Conservation (phyloP, 2,888 invertebrate species). For the Resseliella maxima region DNA sequence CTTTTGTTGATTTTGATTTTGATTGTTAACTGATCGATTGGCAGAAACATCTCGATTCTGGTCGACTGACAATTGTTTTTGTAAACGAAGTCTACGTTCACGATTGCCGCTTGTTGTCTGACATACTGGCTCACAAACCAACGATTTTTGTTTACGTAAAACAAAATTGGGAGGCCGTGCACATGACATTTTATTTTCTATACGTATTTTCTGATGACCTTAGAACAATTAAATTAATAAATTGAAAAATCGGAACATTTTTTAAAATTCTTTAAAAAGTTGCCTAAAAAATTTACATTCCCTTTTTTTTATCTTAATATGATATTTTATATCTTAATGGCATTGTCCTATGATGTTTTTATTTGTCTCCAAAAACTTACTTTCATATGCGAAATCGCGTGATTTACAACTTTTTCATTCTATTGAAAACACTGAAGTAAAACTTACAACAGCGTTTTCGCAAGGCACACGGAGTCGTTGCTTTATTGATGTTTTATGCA, state of each 20-base stretch:
- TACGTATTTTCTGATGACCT: background rate
- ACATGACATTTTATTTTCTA: conserved; percentile 26
- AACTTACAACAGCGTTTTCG: background rate
- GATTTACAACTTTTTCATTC: background rate
- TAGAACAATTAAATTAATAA: background rate
- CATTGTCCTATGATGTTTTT: too few species aligned
- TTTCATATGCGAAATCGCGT: background rate
- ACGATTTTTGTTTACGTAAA: conserved; percentile 43
- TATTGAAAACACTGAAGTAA: background rate
- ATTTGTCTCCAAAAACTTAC: background rate
- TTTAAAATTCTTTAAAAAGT: background rate
- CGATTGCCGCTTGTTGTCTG: background rate
- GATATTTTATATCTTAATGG: too few species aligned
- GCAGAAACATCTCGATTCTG: background rate
- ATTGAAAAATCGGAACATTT: background rate
- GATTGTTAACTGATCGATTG: background rate
- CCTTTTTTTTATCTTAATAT: too few species aligned
- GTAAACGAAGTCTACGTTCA: background rate
- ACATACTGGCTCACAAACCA: conserved; percentile 34
- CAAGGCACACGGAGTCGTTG: conserved; percentile 12
- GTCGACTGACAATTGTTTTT: conserved; percentile 25
- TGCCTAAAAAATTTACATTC: too few species aligned
- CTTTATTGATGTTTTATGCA: conserved; percentile 37
- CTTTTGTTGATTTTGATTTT: background rate
- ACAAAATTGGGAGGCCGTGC: conserved; percentile 31